Base-by-base conservation (phyloP, 2,888 invertebrate genomes). In the Andrena flavipes region DNA sequence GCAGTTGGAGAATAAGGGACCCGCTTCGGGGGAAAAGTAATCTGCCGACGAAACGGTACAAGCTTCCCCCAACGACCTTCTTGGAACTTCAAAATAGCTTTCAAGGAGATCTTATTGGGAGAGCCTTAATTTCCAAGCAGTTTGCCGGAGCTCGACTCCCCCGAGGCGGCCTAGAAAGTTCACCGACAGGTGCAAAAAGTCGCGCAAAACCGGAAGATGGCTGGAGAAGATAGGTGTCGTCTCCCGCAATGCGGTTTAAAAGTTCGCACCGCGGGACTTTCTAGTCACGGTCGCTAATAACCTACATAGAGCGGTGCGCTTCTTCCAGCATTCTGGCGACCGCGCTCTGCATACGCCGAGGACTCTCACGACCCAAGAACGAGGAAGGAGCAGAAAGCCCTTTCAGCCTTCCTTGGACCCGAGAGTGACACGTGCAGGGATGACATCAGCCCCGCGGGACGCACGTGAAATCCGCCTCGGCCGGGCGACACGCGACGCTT, bases 181-280 rank as follows among this genome's bases (percentile, higher is more conserved):
- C 56, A 63, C 7, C 7, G 68, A 56, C 80, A 78, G 76, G 70
- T 87, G 86, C 49, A 69, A 82, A 75, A 70, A 79, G 64, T 86
- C 72, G 54, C 79, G 51, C 63, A 76, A 67, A 75, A 72, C 75
- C 65, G 67, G 76, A 68, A 78, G 80, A 75, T 59, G 60, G 49
- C 8, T 30, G 30, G 26, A 51, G 35, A 62, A 48, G 80, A 80
- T 74, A 75, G 71, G 76, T 69, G 82, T 79, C 70, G 60, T 80
- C 80, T 56, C 49, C 76, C 74, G 76, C 81, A 76, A 69, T 86
- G 86, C 84, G 77, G 86, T 84, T 74, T 78, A n/a, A 16, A 70
- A 81, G 76, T 76, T 69, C 76, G 49, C n/a, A 35, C 10, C 65
- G 62, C 76, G 35, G 54, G 59, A 85, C 80, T 80, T 85, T 79